Evolutionary conservation across 2,797 vertebrate species (phyloP).

Genomic region (Danio tinwini): DNA sequence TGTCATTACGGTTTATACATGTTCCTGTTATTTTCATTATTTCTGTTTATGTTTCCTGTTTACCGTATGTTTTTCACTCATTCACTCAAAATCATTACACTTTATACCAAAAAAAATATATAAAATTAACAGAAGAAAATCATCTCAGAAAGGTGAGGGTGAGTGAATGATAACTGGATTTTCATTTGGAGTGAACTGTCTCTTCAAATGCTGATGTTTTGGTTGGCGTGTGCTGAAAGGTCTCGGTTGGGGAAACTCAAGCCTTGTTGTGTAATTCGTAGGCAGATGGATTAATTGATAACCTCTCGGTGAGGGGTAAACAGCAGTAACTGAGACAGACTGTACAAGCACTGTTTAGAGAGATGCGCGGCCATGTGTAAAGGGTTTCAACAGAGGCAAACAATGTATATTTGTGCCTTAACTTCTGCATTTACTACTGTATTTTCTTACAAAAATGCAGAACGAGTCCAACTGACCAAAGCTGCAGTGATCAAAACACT

Average conservation of each 20-base stretch:
- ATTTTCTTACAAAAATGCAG: constrained; percentile 34
- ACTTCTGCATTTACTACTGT: neutral
- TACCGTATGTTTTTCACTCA: no score
- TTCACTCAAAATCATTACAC: no score
- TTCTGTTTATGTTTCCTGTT: no score
- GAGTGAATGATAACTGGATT: no score
- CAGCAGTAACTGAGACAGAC: constrained; percentile 20
- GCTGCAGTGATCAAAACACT: neutral
- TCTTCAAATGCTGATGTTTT: constrained; percentile 4
- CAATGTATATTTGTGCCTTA: neutral
- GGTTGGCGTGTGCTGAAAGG: constrained; percentile 13
- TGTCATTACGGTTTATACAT: no score
- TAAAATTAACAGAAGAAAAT: no score
- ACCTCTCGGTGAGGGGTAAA: constrained; percentile 44
- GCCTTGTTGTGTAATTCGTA: constrained; percentile 57
- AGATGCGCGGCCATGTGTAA: neutral
- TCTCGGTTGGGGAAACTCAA: constrained; percentile 21
- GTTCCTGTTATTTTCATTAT: no score
- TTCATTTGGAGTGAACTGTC: no score
- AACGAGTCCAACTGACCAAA: neutral
- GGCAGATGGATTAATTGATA: constrained; percentile 64
- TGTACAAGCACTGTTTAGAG: neutral
- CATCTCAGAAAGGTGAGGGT: no score
- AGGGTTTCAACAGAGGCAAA: neutral
- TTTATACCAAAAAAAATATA: no score